A percentile compares a stretch with the other conserved stretches of the same genome.
These are phyloP conservation scores for Porites australiensis DNA, from an alignment of 64 coral and sea anemone genomes.

Conservation along the genomic window DNA sequence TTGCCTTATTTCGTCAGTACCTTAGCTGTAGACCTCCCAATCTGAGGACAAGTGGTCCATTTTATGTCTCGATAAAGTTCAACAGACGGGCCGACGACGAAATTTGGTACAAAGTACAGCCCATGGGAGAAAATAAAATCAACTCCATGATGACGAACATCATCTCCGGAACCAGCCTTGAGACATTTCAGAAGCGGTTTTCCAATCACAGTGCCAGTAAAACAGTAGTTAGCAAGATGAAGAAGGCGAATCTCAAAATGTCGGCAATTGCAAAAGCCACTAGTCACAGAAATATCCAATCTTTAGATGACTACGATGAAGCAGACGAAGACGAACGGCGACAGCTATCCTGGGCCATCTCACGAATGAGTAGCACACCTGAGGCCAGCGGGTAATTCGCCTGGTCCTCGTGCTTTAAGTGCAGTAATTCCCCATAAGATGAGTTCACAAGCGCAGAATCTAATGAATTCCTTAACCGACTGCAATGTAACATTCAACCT, in stretches of 20 bases:
- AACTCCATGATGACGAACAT: constrained; percentile 64
- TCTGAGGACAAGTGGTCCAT: too few relatives aligned
- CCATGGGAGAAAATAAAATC: constrained; percentile 65
- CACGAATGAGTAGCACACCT: background rate
- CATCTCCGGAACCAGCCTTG: background rate
- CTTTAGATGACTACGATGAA: constrained; percentile 26
- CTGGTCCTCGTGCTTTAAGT: background rate
- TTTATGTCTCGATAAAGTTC: too few relatives aligned
- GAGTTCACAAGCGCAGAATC: constrained; percentile 42
- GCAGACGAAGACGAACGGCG: constrained; percentile 26
- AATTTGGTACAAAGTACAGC: constrained; percentile 57
- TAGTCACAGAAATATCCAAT: constrained; percentile 25
- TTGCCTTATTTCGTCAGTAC: too few relatives aligned
- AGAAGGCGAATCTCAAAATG: background rate
- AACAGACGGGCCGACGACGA: too few relatives aligned
- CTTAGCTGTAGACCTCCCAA: too few relatives aligned
- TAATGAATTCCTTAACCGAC: constrained; percentile 43
- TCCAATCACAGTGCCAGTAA: constrained; percentile 41
- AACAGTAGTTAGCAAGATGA: background rate
- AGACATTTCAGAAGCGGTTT: constrained; percentile 17
- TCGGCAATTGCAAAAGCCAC: background rate
- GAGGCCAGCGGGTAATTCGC: background rate
- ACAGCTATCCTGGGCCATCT: constrained; percentile 13
- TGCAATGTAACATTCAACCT: constrained; percentile 45
- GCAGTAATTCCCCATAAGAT: constrained; percentile 15